Evolutionary conservation across 2,113 vertebrate genomes (phyloP).

Genomic region (Daphoenositta chrysoptera): DNA sequence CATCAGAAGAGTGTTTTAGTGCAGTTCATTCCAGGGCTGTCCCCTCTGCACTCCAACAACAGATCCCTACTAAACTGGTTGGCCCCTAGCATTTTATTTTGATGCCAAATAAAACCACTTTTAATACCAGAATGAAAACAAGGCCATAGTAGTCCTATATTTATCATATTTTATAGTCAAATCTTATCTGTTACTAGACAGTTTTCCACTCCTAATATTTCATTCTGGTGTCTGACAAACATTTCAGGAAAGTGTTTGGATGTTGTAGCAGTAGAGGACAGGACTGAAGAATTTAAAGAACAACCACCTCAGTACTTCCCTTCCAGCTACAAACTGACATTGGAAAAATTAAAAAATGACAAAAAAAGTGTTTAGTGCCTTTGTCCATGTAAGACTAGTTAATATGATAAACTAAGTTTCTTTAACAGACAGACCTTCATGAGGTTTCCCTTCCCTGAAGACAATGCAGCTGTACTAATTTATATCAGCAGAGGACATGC

Average conservation of each 20-base stretch:
- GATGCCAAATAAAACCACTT: conserved; percentile 35
- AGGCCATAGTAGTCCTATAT: background rate
- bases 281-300: background rate
- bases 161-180: conserved; percentile 23
- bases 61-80: background rate
- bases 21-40: background rate
- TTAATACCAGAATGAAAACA: conserved; percentile 36
- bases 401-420: background rate
- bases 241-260: background rate
- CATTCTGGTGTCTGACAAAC: background rate
- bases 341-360: background rate
- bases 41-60: background rate
- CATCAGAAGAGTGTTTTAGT: background rate
- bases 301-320: background rate
- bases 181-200: conserved; percentile 29
- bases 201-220: background rate
- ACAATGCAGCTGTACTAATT: background rate
- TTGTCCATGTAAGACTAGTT: background rate
- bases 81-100: conserved; percentile 26
- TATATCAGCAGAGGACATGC: background rate
- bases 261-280: background rate
- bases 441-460: background rate
- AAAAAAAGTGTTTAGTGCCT: background rate
- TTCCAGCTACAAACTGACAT: background rate
- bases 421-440: background rate